Evolutionary conservation across 2,888 invertebrate species (phyloP), one percentile per base, ranked within the genome.

Genomic region (Melanchra persicariae): DNA sequence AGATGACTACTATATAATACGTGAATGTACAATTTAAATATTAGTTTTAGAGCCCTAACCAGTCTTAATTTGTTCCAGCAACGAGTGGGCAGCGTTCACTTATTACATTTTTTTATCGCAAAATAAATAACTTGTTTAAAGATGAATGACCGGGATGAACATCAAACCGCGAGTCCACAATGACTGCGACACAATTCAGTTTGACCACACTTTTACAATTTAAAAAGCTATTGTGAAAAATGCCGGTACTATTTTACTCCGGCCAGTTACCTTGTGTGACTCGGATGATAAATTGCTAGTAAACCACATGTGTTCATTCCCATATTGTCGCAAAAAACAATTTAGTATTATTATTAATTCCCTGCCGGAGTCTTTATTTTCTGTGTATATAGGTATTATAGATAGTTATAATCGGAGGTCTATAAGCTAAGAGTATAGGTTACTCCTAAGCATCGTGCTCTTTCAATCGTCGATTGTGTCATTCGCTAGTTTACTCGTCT

Each of bases 211-310:
- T 40, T 74, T 59, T 43, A 74, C 63, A 62, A 59, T 79, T 74
- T 64, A 70, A 67, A 70, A 62, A 47, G 66, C 70, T 43, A 61
- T 64, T 64, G 51, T 63, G 37, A 75, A 61, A 59, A 79, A 70
- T 58, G 40, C 45, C 26, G 10, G 24, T 58, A 34, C 34, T 74
- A 59, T 79, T 65, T 70, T 67, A 67, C 64, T 64, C 52, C 66
- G 15, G 24, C 49, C 74, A 61, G 60, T 79, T 70, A 60, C 43
- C 63, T 64, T 40, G 34, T 69, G 45, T 43, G 60, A 74, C 51
- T 74, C 30, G n/a, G 15, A 79, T 79, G 57, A 79, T 40, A 79
- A 67, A 79, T 79, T 64, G 63, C 63, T 51, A 67, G 58, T 57
- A 47, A 60, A 63, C 74, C 70, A 58, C 74, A 61, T 57, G 34